Evolutionary conservation across 2,797 vertebrate species (phyloP).

Genomic region (Danio choprae): DNA sequence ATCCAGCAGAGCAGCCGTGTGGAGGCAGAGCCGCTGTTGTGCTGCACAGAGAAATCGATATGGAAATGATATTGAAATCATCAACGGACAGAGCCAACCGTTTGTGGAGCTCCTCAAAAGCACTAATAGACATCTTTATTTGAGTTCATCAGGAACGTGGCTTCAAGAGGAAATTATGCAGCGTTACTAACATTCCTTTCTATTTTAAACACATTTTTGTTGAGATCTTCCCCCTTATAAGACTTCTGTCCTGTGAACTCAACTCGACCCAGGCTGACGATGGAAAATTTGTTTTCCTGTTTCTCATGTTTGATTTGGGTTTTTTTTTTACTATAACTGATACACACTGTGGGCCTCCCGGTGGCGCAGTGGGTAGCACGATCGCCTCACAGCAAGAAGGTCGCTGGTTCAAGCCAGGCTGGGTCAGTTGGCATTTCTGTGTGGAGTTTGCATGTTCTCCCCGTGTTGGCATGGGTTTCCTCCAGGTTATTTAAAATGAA

Average conservation of each 20-base stretch:
- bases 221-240: background rate
- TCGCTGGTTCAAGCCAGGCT: too few relatives aligned
- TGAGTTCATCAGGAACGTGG: background rate
- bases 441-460: too few relatives aligned
- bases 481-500: too few relatives aligned
- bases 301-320: too few relatives aligned
- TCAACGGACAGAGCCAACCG: conserved; percentile 29
- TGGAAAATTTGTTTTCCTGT: background rate
- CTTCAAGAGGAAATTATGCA: background rate
- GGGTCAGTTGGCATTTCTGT: too few relatives aligned
- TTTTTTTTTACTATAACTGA: too few relatives aligned
- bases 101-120: conserved; percentile 21
- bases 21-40: conserved; percentile 14
- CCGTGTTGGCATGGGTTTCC: too few relatives aligned
- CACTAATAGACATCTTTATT: background rate
- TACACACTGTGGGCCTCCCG: too few relatives aligned
- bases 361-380: too few relatives aligned
- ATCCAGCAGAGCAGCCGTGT: background rate
- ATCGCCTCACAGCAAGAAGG: too few relatives aligned
- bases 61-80: conserved; percentile 53
- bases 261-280: background rate
- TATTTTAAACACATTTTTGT: background rate
- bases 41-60: conserved; percentile 26
- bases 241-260: background rate
- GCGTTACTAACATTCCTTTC: background rate